Conservation (phyloP, 1,140 invertebrate genomes). For the Drosophila neocordata region DNA sequence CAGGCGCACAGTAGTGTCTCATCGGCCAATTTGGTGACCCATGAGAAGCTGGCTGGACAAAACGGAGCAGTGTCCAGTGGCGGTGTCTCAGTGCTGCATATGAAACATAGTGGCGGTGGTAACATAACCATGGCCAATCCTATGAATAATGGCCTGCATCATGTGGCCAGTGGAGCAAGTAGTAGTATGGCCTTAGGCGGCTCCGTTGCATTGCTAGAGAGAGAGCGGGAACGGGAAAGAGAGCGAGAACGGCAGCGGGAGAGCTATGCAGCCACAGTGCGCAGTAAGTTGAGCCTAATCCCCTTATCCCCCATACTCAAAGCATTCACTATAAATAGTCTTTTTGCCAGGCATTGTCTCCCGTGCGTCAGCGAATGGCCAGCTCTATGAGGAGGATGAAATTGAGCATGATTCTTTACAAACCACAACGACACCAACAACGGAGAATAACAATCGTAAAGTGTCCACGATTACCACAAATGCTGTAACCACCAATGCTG, state of each 20-base stretch:
- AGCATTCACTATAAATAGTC: slow-evolving; percentile 74
- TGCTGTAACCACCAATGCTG: slow-evolving; percentile 53
- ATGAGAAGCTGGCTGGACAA: slow-evolving; percentile 69
- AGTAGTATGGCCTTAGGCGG: slow-evolving; percentile 84
- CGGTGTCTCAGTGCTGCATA: slow-evolving; percentile 74
- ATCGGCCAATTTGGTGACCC: slow-evolving; percentile 77
- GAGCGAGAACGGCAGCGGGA: slow-evolving; percentile 75
- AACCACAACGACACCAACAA: slow-evolving; percentile 38
- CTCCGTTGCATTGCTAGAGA: slow-evolving; percentile 57
- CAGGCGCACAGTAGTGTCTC: slow-evolving; percentile 79
- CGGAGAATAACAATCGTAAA: slow-evolving; percentile 76
- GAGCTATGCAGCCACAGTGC: slow-evolving; percentile 81
- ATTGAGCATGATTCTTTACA: slow-evolving; percentile 80
- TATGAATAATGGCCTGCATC: slow-evolving; percentile 71
- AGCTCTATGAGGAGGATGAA: slow-evolving; percentile 81
- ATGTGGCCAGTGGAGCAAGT: slow-evolving; percentile 80
- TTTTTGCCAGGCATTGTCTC: slow-evolving; percentile 81
- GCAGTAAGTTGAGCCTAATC: slow-evolving; percentile 69
- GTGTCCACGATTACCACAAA: slow-evolving; percentile 20
- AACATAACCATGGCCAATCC: slow-evolving; percentile 78
- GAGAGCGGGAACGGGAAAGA: slow-evolving; percentile 71
- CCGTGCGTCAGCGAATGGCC: slow-evolving; percentile 78
- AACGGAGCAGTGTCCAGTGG: slow-evolving; percentile 67
- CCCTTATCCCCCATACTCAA: slow-evolving; percentile 36
- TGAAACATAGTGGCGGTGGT: slow-evolving; percentile 68